Percentiles rank a stretch among this genome's conserved stretches.
Conservation (phyloP, 2,888 invertebrate genomes). For the Seladonia tumulorum region DNA sequence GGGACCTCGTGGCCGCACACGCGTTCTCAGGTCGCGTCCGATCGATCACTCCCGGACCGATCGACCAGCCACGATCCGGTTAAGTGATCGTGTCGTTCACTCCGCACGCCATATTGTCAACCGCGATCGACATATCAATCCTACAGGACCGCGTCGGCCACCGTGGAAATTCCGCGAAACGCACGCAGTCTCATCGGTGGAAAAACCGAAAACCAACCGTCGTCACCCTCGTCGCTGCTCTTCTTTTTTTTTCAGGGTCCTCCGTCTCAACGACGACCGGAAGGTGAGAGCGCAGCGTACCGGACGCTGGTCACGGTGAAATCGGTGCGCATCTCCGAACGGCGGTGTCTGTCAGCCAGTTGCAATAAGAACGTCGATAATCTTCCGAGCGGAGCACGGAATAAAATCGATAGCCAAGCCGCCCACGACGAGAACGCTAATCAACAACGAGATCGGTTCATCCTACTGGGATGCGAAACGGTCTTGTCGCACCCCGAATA, state of each 20-base stretch:
- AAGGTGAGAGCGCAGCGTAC: neutral
- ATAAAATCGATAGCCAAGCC: slow-evolving; percentile 7
- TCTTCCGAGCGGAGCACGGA: neutral
- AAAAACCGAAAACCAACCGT: neutral
- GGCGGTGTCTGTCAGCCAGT: neutral
- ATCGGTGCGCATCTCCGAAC: slow-evolving; percentile 1
- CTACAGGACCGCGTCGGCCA: neutral
- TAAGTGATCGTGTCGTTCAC: slow-evolving; percentile 51
- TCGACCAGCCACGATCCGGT: slow-evolving; percentile 24
- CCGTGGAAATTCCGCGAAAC: neutral
- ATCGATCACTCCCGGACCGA: slow-evolving; percentile 26
- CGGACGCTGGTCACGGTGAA: neutral
- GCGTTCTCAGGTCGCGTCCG: neutral
- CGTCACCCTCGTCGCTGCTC: too few relatives aligned
- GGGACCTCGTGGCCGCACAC: slow-evolving; percentile 6
- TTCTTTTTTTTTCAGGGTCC: neutral
- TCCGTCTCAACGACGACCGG: neutral
- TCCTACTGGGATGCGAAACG: neutral
- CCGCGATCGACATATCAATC: slow-evolving; percentile 1
- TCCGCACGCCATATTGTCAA: slow-evolving; percentile 33
- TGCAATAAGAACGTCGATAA: slow-evolving; percentile 1
- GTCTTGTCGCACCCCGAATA: neutral
- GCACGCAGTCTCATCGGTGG: neutral
- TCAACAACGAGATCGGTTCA: neutral
- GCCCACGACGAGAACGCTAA: neutral